phyloP scores from a whole-genome alignment of 2,888 invertebrate species.

The Loripinus fragilis region DNA sequence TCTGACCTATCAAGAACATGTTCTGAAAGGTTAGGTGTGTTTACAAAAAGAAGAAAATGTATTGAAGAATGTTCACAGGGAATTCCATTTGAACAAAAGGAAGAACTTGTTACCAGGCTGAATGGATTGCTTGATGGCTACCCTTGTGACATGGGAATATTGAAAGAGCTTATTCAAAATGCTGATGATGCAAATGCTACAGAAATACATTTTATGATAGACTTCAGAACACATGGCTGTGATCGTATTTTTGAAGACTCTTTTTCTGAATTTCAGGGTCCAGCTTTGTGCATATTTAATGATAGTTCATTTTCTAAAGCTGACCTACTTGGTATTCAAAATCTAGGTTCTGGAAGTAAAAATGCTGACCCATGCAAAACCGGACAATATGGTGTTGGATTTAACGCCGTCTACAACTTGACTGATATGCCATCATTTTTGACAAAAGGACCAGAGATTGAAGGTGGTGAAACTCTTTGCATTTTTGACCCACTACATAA shows the following conservation, averaged over 20 bases:
- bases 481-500: slow-evolving; percentile 78
- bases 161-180: slow-evolving; percentile 81
- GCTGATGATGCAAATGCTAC: slow-evolving; percentile 80
- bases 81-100: slow-evolving; percentile 73
- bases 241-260: slow-evolving; percentile 18
- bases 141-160: slow-evolving; percentile 76
- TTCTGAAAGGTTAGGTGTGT: slow-evolving; percentile 34
- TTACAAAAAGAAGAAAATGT: slow-evolving; percentile 51
- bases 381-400: slow-evolving; percentile 77
- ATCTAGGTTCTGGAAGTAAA: slow-evolving; percentile 74
- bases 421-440: slow-evolving; percentile 75
- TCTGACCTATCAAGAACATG: slow-evolving; percentile 28
- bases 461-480: slow-evolving; percentile 69
- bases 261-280: slow-evolving; percentile 62
- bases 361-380: slow-evolving; percentile 69
- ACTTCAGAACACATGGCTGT: slow-evolving; percentile 42
- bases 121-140: slow-evolving; percentile 75
- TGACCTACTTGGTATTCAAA: slow-evolving; percentile 71
- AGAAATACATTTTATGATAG: slow-evolving; percentile 77
- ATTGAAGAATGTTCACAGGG: slow-evolving; percentile 64
- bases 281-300: slow-evolving; percentile 73
- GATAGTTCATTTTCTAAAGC: slow-evolving; percentile 64
- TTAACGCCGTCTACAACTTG: slow-evolving; percentile 76
- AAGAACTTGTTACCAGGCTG: slow-evolving; percentile 75
- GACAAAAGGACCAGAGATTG: slow-evolving; percentile 56